These are phyloP conservation scores for Anodontia alba DNA, from an alignment of 2,888 invertebrate genomes.

Conservation along the genomic window DNA sequence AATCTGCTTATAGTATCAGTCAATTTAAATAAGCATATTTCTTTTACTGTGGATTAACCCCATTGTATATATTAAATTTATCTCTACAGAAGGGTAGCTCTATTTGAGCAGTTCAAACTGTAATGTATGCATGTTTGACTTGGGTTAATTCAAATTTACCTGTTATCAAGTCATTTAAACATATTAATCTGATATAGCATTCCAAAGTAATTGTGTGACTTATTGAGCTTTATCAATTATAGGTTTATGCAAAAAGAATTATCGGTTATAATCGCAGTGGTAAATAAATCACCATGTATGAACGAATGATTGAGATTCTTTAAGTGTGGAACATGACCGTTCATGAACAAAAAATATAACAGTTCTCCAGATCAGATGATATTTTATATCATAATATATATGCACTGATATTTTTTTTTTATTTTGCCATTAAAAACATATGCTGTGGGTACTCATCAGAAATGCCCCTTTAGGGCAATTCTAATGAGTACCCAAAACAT, in stretches of 20 bases:
- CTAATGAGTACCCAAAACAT: too few relatives aligned
- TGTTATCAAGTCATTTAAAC: conserved; percentile 14
- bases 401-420: too few relatives aligned
- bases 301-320: not conserved
- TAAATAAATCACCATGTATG: not conserved
- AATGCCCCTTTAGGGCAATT: too few relatives aligned
- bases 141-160: not conserved
- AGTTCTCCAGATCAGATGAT: too few relatives aligned
- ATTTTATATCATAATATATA: too few relatives aligned
- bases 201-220: not conserved
- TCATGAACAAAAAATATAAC: not conserved
- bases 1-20: too few relatives aligned
- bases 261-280: not conserved
- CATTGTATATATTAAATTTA: too few relatives aligned
- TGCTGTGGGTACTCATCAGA: too few relatives aligned
- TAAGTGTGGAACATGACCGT: not conserved
- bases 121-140: conserved; percentile 5
- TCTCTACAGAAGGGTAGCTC: not conserved
- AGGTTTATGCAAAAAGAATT: conserved; percentile 5
- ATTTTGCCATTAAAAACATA: too few relatives aligned
- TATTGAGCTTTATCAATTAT: not conserved
- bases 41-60: too few relatives aligned
- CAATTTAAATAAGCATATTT: too few relatives aligned
- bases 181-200: conserved; percentile 12
- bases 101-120: not conserved